A percentile compares a stretch with the other conserved stretches of the same genome.
phyloP scores from a whole-genome alignment of 2,113 vertebrate species.

The Catharus fuscescens region DNA sequence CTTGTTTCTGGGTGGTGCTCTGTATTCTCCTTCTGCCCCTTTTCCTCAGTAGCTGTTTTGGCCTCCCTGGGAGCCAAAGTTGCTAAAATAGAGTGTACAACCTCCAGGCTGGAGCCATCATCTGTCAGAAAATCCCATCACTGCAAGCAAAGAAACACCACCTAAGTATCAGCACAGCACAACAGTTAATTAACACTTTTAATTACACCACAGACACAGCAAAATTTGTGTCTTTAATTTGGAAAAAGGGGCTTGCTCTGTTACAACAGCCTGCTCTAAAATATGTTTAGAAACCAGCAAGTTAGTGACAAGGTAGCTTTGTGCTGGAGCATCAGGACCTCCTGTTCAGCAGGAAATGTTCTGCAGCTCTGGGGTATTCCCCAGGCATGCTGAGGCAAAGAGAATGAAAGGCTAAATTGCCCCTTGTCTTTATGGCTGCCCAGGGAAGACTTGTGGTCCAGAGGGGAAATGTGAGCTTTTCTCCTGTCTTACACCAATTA shows the following conservation, averaged over 20 bases:
- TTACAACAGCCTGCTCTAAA: background rate
- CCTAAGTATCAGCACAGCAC: background rate
- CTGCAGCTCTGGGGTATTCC: background rate
- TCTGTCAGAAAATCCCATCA: conserved; percentile 67
- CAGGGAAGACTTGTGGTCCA: background rate
- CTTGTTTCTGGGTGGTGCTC: conserved; percentile 71
- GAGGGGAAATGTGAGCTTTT: background rate
- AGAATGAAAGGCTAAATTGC: background rate
- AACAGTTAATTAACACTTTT: background rate
- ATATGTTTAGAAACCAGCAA: background rate
- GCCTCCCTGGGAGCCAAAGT: conserved; percentile 57
- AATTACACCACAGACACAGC: background rate
- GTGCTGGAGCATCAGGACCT: background rate
- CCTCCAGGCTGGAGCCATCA: conserved; percentile 59
- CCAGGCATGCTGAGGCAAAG: background rate
- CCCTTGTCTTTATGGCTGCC: background rate
- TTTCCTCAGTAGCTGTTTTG: conserved; percentile 73
- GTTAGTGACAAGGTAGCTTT: background rate
- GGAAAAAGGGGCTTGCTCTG: background rate
- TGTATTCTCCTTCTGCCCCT: conserved; percentile 61
- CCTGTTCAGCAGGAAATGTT: background rate
- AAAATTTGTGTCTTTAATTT: background rate
- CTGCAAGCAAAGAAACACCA: conserved; percentile 34
- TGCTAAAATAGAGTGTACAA: conserved; percentile 54
- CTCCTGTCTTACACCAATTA: background rate